Conservation (phyloP, 2,797 vertebrate species). For the Chelidonichthys spinosus region DNA sequence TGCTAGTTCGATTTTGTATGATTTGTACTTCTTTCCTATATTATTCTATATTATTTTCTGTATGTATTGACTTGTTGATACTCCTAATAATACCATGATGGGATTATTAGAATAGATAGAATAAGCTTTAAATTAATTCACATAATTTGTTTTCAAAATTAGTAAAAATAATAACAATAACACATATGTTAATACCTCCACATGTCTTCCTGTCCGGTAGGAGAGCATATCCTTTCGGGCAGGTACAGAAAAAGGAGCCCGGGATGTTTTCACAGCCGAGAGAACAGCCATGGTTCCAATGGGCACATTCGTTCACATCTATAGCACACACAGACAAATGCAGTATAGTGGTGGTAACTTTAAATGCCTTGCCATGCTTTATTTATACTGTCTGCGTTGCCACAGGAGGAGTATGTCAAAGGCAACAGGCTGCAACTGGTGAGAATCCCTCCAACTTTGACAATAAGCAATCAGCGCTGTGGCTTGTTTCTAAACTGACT, state of each 20-base stretch:
- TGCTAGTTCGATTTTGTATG: background rate
- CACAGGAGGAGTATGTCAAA: background rate
- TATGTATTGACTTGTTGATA: background rate
- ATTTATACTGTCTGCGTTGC: background rate
- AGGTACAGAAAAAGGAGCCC: constrained; percentile 96
- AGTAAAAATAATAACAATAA: background rate
- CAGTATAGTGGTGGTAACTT: background rate
- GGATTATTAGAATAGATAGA: background rate
- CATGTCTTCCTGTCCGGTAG: constrained; percentile 92
- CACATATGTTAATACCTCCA: constrained; percentile 76
- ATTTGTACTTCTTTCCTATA: background rate
- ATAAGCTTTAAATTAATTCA: background rate
- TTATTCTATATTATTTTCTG: background rate
- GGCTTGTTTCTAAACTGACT: background rate
- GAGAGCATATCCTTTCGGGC: constrained; percentile 89
- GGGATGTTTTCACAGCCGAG: constrained; percentile 94
- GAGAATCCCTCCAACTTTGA: background rate
- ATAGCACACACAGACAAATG: constrained; percentile 8
- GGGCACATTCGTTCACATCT: constrained; percentile 96
- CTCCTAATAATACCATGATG: background rate
- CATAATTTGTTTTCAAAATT: background rate
- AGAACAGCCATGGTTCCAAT: constrained; percentile 95
- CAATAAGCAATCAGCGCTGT: background rate
- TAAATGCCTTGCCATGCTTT: background rate
- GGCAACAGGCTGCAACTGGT: background rate